Percentiles rank a stretch among this genome's conserved stretches.
Conservation (phyloP, 2,888 invertebrate genomes). For the Petrolisthes manimaculis region DNA sequence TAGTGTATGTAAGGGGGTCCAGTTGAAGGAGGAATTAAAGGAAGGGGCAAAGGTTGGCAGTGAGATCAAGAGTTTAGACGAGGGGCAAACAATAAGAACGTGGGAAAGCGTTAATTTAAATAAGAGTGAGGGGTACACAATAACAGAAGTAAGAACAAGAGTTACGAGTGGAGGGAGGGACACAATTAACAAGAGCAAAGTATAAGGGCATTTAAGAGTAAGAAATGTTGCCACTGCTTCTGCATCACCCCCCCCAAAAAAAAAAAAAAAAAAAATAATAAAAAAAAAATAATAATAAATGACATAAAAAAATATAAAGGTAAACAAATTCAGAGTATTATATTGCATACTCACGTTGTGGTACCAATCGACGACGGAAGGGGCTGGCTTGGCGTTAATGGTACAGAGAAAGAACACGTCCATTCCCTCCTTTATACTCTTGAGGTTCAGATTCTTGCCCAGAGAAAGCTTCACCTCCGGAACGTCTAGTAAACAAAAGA, state of each 20-base stretch:
- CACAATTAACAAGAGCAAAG: no score
- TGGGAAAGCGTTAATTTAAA: background rate
- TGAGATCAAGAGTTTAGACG: background rate
- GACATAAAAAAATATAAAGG: background rate
- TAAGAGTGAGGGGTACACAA: no score
- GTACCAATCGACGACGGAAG: constrained; percentile 48
- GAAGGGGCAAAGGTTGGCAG: background rate
- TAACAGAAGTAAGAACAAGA: no score
- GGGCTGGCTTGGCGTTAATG: constrained; percentile 40
- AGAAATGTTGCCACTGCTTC: no score
- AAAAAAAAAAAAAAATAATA: no score
- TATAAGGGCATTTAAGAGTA: no score
- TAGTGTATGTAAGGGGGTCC: no score
- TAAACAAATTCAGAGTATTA: no score
- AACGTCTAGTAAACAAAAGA: no score
- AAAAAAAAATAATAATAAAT: background rate
- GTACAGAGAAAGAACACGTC: constrained; percentile 55
- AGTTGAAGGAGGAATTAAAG: no score
- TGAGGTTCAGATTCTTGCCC: constrained; percentile 15
- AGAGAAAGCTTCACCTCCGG: constrained; percentile 35
- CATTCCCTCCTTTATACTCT: constrained; percentile 50
- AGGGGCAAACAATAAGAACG: background rate
- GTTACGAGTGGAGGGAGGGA: no score
- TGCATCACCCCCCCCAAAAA: no score
- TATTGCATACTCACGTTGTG: constrained; percentile 54